A percentile compares a stretch with the other conserved stretches of the same genome.
Evolutionary conservation across 2,888 invertebrate species (phyloP).

Genomic region (Rhaphigaster nebulosa): DNA sequence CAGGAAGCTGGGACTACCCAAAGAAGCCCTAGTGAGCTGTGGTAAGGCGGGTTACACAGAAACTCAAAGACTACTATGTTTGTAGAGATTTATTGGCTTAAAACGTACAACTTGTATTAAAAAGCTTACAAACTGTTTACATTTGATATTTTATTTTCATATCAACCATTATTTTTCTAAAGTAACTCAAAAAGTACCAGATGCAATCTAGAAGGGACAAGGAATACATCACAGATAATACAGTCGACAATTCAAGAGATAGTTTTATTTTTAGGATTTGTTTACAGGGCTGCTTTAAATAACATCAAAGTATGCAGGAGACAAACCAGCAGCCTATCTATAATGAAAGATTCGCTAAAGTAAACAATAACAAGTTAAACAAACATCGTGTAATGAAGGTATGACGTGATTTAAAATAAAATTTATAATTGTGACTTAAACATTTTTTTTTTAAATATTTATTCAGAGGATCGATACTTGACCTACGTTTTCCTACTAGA

Average conservation of each 20-base stretch:
- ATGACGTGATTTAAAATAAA: background rate
- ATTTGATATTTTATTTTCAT: background rate
- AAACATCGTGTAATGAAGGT: background rate
- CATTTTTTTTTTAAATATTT: too few relatives aligned
- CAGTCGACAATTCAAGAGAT: background rate
- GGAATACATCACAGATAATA: background rate
- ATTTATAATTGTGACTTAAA: too few relatives aligned
- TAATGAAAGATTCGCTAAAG: conserved; percentile 5
- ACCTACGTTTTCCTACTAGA: background rate
- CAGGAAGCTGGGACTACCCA: background rate
- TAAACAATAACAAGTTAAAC: background rate
- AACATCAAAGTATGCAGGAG: conserved; percentile 30
- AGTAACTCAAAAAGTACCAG: too few relatives aligned
- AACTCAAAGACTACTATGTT: background rate
- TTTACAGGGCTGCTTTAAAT: conserved; percentile 13
- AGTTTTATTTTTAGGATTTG: background rate
- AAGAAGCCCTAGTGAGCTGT: background rate
- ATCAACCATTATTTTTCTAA: too few relatives aligned
- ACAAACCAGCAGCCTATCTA: conserved; percentile 28
- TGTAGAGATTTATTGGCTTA: background rate
- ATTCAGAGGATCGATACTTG: background rate
- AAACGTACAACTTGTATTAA: too few relatives aligned
- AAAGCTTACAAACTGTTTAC: too few relatives aligned
- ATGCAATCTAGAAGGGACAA: background rate
- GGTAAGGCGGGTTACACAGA: background rate